Evolutionary conservation across 30 jellyfish, hydroid and myxozoan genomes (phyloP), one percentile per base, ranked within the genome.

Genomic region (Aurelia aurita complex sp. Pacific): DNA sequence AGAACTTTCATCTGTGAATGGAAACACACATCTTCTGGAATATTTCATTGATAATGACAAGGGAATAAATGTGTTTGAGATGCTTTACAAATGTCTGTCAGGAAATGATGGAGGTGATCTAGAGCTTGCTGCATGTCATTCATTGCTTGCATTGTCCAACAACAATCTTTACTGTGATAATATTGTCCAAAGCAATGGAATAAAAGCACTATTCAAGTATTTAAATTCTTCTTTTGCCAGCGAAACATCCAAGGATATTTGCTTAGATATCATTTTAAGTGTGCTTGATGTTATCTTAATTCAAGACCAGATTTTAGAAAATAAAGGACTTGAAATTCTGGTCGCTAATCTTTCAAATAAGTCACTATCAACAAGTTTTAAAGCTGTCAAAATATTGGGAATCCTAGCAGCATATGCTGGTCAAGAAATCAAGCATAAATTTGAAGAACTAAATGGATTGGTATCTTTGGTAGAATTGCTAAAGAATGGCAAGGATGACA

Each of bases 371-470:
- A 82, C 71, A 19, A 69, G 40, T 66, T 65, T 69, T 4, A 82
- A 82, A 34, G 60, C 82, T 6, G 75, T 82, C 4, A 72, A 59
- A 23, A 29, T 82, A 19, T 34, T 82, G 38, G 91, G 82, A 77
- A 71, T 68, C 66, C 85, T 82, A 29, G 91, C 91, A 36, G 16
- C 18, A 72, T 72, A 72, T 70, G 80, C 75, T 32, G 91, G 91
- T n/a, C n/a, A 71, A 43, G 91, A 71, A 2, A 40, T 82, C 7
- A 82, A 82, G 63, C 85, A 55, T 23, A 29, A n/a, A 59, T 36
- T 82, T 71, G 91, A 70, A 46, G 82, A 65, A n/a, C 72, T 82
- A 54, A 13, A 43, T 72, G 91, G 91, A 10, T n/a, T 82, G 62
- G 40, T 35, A 2, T 82, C 80, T 16, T 57, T 82, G 61, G 79